Evolutionary conservation across 2,113 vertebrate genomes (phyloP).

Genomic region (Rhinolophus sinicus): DNA sequence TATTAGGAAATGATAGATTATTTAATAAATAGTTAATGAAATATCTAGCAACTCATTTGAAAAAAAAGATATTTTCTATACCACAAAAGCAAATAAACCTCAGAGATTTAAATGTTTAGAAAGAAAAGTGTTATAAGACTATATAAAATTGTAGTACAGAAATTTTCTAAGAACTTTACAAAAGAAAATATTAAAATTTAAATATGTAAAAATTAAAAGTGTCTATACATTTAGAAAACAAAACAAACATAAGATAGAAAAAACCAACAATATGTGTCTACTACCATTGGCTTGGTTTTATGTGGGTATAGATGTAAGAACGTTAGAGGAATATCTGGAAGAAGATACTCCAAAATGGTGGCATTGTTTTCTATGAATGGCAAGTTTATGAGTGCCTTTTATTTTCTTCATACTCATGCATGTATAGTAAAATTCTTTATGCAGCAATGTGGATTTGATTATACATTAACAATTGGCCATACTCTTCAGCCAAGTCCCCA

Average conservation of each 20-base stretch:
- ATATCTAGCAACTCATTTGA: conserved; percentile 21
- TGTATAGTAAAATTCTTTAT: neutral
- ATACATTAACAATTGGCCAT: neutral
- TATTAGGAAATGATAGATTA: neutral
- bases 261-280: neutral
- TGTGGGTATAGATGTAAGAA: neutral
- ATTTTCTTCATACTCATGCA: conserved; percentile 6
- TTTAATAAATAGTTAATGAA: neutral
- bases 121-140: neutral
- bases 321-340: neutral
- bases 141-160: neutral
- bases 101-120: neutral
- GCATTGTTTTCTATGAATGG: neutral
- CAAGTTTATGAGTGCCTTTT: neutral
- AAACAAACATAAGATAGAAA: neutral
- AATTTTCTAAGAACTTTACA: neutral
- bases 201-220: neutral
- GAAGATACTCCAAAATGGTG: neutral
- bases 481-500: neutral
- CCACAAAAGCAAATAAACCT: neutral
- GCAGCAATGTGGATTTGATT: neutral
- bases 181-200: conserved; percentile 46
- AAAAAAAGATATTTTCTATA: neutral
- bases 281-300: neutral
- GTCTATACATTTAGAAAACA: neutral